A percentile compares a stretch with the other conserved stretches of the same genome.
These are phyloP conservation scores for Machimus rusticus DNA, from an alignment of 2,888 invertebrate genomes.

Conservation along the genomic window DNA sequence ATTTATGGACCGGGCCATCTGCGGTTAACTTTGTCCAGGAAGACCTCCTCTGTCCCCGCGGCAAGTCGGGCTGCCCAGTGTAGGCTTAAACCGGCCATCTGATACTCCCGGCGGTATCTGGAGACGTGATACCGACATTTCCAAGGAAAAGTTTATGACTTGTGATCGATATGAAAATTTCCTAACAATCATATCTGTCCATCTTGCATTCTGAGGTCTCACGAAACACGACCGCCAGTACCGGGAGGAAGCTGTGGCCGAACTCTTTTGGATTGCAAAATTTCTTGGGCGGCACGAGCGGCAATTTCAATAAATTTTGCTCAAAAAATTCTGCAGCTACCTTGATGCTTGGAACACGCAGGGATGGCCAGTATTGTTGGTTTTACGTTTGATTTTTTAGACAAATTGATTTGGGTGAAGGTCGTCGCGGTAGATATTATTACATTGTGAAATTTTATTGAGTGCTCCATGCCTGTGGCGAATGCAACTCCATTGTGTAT, in stretches of 20 bases:
- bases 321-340: slow-evolving; percentile 23
- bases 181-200: slow-evolving; percentile 40
- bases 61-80: background rate
- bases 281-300: slow-evolving; percentile 34
- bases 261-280: slow-evolving; percentile 20
- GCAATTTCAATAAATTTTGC: slow-evolving; percentile 33
- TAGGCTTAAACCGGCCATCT: background rate
- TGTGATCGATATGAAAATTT: slow-evolving; percentile 38
- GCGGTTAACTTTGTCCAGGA: slow-evolving; percentile 12
- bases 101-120: slow-evolving; percentile 8
- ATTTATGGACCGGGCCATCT: slow-evolving; percentile 17
- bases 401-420: slow-evolving; percentile 43
- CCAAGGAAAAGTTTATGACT: slow-evolving; percentile 29
- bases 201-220: slow-evolving; percentile 34
- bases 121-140: slow-evolving; percentile 33
- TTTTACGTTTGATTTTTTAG: slow-evolving; percentile 30
- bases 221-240: slow-evolving; percentile 30
- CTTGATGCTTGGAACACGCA: background rate
- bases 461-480: slow-evolving; percentile 13
- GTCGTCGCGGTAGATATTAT: slow-evolving; percentile 29
- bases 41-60: slow-evolving; percentile 26
- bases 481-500: background rate
- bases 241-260: slow-evolving; percentile 23
- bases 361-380: slow-evolving; percentile 33
- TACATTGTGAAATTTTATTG: slow-evolving; percentile 32